Evolutionary conservation across 2,888 invertebrate genomes (phyloP).

Genomic region (Ischnus inquisitorius): DNA sequence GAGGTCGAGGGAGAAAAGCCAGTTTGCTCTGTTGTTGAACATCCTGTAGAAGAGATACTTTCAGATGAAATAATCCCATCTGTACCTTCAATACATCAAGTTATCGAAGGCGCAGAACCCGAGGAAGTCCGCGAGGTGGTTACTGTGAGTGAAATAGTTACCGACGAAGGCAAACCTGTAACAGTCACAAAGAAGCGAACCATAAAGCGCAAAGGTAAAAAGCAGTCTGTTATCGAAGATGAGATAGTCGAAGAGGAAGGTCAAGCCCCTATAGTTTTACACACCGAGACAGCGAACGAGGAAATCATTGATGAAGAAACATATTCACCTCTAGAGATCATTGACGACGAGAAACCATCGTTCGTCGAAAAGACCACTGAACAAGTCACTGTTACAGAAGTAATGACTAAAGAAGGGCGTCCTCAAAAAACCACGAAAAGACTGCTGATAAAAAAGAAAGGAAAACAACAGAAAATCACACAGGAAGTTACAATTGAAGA

Average conservation of each 20-base stretch:
- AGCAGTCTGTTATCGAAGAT: conserved; percentile 70
- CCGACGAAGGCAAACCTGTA: conserved; percentile 81
- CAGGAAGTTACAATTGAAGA: conserved; percentile 78
- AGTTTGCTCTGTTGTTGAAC: conserved; percentile 74
- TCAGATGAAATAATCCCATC: conserved; percentile 72
- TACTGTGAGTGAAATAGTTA: conserved; percentile 78
- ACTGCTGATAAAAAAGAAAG: conserved; percentile 80
- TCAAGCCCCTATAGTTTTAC: conserved; percentile 82
- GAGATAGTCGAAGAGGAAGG: conserved; percentile 77
- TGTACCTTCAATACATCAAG: conserved; percentile 13
- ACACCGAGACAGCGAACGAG: conserved; percentile 76
- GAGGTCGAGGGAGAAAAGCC: conserved; percentile 77
- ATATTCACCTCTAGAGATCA: conserved; percentile 74
- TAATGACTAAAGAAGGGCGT: conserved; percentile 75
- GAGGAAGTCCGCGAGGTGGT: conserved; percentile 81
- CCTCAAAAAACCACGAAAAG: conserved; percentile 74
- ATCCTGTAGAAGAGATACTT: conserved; percentile 68
- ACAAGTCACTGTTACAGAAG: conserved; percentile 66
- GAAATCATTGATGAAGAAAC: conserved; percentile 82
- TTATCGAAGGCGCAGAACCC: conserved; percentile 74
- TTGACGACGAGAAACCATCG: conserved; percentile 80
- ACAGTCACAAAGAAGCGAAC: conserved; percentile 74
- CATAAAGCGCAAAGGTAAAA: conserved; percentile 69
- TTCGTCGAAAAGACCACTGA: conserved; percentile 78
- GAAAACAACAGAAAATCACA: conserved; percentile 74